Conservation (phyloP, 1,140 invertebrate species). For the Solenopsis invicta region DNA sequence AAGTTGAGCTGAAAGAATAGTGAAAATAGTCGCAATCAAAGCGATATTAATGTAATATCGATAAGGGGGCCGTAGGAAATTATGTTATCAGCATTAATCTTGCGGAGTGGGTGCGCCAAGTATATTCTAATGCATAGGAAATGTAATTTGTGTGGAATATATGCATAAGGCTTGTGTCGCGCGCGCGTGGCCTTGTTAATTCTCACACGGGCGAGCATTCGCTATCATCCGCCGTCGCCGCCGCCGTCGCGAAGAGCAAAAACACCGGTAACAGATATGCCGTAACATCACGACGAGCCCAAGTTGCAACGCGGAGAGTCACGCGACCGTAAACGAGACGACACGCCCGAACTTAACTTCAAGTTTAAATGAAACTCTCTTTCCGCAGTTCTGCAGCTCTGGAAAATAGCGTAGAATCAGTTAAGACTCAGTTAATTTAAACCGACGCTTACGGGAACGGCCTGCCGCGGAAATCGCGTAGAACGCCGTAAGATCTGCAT, state of each 20-base stretch:
- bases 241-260: background rate
- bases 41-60: background rate
- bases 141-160: conserved; percentile 49
- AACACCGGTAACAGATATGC: conserved; percentile 35
- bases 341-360: background rate
- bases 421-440: conserved; percentile 3
- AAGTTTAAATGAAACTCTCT: conserved; percentile 22
- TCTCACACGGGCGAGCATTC: background rate
- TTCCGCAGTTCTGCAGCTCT: background rate
- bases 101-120: background rate
- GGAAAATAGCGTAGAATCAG: background rate
- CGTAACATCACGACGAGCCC: background rate
- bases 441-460: background rate
- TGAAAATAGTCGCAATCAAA: conserved; percentile 1
- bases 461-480: background rate
- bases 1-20: background rate
- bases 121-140: conserved; percentile 51
- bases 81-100: conserved; percentile 39
- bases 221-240: background rate
- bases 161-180: conserved; percentile 37
- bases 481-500: background rate
- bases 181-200: conserved; percentile 17
- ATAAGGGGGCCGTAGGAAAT: background rate
- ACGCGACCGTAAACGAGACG: background rate
- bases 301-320: background rate